A percentile compares a stretch with the other conserved stretches of the same genome.
Evolutionary conservation across 2,797 vertebrate genomes (phyloP).

Genomic region (Fistularia commersonii): DNA sequence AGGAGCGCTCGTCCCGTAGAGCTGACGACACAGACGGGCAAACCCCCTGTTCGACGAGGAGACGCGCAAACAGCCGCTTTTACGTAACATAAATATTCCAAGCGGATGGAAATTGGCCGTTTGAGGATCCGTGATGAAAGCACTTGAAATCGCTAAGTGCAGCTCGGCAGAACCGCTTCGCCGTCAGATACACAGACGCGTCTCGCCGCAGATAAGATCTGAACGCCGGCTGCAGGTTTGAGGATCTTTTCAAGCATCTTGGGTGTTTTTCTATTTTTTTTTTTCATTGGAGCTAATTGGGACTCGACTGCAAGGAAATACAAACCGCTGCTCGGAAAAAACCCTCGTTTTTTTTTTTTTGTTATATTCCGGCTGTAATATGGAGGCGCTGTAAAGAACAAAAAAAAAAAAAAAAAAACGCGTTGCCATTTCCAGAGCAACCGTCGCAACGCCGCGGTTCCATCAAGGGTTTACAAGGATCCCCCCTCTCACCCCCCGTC

Average conservation of each 20-base stretch:
- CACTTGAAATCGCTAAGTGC: conserved; percentile 53
- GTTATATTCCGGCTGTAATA: conserved; percentile 14
- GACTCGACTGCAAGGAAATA: conserved; percentile 12
- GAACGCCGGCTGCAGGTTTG: conserved; percentile 30
- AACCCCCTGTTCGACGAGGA: conserved; percentile 32
- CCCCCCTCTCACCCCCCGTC: conserved; percentile 12
- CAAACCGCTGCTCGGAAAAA: background rate
- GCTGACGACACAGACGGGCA: conserved; percentile 32
- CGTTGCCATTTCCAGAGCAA: conserved; percentile 20
- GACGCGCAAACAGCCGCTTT: conserved; percentile 23
- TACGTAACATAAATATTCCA: conserved; percentile 55
- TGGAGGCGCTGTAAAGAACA: conserved; percentile 16
- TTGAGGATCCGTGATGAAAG: conserved; percentile 70
- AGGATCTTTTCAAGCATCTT: conserved; percentile 22
- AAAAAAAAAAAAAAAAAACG: conserved; percentile 22
- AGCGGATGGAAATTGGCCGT: conserved; percentile 54
- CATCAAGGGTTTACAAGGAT: conserved; percentile 28
- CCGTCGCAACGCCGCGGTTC: conserved; percentile 4
- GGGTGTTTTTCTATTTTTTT: conserved; percentile 10
- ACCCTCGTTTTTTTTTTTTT: conserved; percentile 5
- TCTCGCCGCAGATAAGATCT: conserved; percentile 31
- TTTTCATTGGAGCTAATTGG: conserved; percentile 31
- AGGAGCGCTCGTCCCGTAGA: conserved; percentile 29
- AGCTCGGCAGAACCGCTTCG: conserved; percentile 30
- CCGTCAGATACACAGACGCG: conserved; percentile 31